Evolutionary conservation across 2,888 invertebrate genomes (phyloP), one percentile per base, ranked within the genome.

Genomic region (Abscondita cerata): DNA sequence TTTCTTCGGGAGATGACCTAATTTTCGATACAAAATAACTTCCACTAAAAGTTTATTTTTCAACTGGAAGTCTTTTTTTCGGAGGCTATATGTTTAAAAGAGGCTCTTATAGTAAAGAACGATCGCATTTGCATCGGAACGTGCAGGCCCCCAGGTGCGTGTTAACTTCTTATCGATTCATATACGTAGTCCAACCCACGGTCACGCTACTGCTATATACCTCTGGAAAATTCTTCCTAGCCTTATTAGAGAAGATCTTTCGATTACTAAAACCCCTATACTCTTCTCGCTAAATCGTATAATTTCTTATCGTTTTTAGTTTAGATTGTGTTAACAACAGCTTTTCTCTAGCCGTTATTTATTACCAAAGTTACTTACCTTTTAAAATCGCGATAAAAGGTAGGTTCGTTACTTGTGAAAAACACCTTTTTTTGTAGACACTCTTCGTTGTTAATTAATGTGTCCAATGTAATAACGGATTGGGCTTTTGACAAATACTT

Each of bases 131-230:
- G 73, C 73, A 74, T 73, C 71, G 71, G 72, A 73, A 73, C 73
- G 73, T 75, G 72, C 70, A 70, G 74, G 75, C 73, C 72, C 74
- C 73, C 75, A 75, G 75, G 76, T 76, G 76, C 77, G 77, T 77
- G 77, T 74, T 75, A 75, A 73, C 71, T 70, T 66, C 67, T 68
- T 74, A 76, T 77, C 75, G 76, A 77, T 77, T 76, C 68, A 70
- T 68, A 62, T 69, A 65, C 68, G 67, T 69, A 66, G 60, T 60
- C 63, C 61, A 53, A 56, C 55, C 67, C 65, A 67, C 64, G 69
- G 72, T 74, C 73, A 73, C 74, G 74, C 72, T 65, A 71, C 60
- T 59, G 52, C 25, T 6, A 25, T n/a, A n/a, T 56, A 41, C 52
- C 55, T 58, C 54, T 57, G 63, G 55, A 59, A 56, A 55, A 52